Evolutionary conservation across 2,113 vertebrate genomes (phyloP).

Genomic region (Egretta garzetta): DNA sequence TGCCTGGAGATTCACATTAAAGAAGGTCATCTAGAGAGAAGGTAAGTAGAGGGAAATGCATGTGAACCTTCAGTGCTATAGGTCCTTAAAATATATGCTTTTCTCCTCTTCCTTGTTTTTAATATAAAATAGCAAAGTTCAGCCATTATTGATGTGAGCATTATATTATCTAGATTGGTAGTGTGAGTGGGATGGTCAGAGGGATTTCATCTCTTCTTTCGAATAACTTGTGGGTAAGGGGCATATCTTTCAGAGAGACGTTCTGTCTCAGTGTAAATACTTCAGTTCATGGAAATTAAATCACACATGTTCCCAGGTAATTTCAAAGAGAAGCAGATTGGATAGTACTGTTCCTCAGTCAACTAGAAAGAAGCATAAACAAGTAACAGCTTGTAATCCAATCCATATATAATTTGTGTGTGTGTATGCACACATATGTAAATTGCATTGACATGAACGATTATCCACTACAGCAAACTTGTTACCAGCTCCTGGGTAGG

Average conservation of each 20-base stretch:
- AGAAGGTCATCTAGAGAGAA: not conserved
- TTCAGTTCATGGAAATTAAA: not conserved
- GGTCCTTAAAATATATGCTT: not conserved
- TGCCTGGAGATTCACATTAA: not conserved
- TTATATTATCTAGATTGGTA: not conserved
- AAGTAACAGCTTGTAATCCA: not conserved
- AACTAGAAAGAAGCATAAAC: not conserved
- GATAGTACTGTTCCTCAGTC: not conserved
- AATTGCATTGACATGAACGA: not conserved
- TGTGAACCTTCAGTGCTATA: not conserved
- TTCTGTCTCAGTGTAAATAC: not conserved
- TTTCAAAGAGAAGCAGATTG: not conserved
- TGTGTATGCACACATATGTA: not conserved
- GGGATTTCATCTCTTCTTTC: not conserved
- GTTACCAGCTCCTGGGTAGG: not conserved
- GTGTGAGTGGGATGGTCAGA: not conserved
- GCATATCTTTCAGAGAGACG: not conserved
- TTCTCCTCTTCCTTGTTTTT: not conserved
- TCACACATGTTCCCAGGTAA: not conserved
- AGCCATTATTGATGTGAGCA: not conserved
- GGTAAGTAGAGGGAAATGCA: not conserved
- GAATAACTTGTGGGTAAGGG: not conserved
- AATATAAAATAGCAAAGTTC: not conserved
- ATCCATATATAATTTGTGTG: not conserved
- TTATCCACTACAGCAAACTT: not conserved